phyloP scores from a whole-genome alignment of 2,888 invertebrate genomes.

The Lampropteryx suffumata region DNA sequence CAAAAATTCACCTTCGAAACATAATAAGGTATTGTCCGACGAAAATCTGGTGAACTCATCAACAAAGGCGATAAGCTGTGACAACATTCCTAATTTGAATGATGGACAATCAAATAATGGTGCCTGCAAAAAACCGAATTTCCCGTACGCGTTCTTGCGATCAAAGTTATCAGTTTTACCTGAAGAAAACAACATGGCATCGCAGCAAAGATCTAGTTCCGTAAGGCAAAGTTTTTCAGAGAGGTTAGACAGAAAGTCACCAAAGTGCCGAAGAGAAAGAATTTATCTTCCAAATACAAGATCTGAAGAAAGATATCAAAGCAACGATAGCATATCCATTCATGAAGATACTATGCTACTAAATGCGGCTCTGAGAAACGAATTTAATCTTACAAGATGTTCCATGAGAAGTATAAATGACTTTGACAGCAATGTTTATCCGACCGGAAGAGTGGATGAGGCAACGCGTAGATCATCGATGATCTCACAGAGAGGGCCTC shows the following conservation, averaged over 20 bases:
- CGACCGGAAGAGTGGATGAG: constrained; percentile 60
- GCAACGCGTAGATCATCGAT: constrained; percentile 69
- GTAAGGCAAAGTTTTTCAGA: constrained; percentile 81
- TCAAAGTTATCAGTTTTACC: constrained; percentile 90
- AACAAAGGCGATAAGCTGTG: constrained; percentile 87
- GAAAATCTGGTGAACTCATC: constrained; percentile 71
- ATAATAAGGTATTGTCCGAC: constrained; percentile 55
- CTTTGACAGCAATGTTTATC: constrained; percentile 58
- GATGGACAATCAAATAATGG: constrained; percentile 74
- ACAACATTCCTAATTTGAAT: constrained; percentile 85
- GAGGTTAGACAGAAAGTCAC: constrained; percentile 73
- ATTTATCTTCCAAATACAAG: constrained; percentile 76
- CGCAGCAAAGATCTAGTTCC: constrained; percentile 72
- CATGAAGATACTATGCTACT: constrained; percentile 72
- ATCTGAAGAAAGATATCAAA: constrained; percentile 84
- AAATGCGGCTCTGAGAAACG: constrained; percentile 64
- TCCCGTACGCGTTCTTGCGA: constrained; percentile 90
- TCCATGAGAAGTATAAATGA: constrained; percentile 74
- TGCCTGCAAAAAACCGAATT: constrained; percentile 84
- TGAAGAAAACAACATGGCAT: constrained; percentile 86
- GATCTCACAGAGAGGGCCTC: constrained; percentile 70
- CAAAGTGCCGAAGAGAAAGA: constrained; percentile 69
- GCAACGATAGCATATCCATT: constrained; percentile 76
- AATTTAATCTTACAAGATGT: constrained; percentile 66
- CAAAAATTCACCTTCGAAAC: constrained; percentile 65